Percentiles rank a stretch among this genome's conserved stretches.
Evolutionary conservation across 1,140 invertebrate species (phyloP).

Genomic region (Sitobion miscanthi): DNA sequence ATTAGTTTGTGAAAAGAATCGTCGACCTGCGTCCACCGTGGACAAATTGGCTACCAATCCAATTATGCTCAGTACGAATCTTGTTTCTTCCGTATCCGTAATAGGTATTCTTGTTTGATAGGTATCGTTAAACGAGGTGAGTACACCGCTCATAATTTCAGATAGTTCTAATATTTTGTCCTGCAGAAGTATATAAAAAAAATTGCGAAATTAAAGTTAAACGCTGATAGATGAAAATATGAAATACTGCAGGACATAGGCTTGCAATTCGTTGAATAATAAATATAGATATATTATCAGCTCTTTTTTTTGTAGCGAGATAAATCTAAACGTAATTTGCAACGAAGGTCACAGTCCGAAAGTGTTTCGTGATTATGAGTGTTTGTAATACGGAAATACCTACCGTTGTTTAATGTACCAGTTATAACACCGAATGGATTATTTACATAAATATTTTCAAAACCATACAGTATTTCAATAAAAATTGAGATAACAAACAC

Average conservation of each 20-base stretch:
- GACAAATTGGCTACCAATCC: slow-evolving; percentile 39
- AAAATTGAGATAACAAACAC: neutral
- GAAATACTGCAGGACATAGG: neutral
- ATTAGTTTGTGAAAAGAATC: neutral
- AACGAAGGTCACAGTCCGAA: neutral
- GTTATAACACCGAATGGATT: neutral
- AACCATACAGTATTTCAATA: neutral
- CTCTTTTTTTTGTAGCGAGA: neutral
- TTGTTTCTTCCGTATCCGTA: neutral
- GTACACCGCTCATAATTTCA: neutral
- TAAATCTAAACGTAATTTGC: neutral
- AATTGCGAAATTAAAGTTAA: neutral
- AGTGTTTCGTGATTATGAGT: neutral
- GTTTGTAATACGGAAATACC: neutral
- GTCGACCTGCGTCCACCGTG: neutral
- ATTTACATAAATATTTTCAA: neutral
- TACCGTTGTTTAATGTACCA: neutral
- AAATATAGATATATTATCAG: neutral
- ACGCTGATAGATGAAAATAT: no score
- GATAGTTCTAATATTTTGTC: neutral
- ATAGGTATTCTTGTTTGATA: neutral
- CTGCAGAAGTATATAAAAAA: neutral
- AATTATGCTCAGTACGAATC: neutral
- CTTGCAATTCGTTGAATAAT: neutral
- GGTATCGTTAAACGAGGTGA: neutral